Conservation (phyloP, 2,797 vertebrate species). For the Picus viridis region DNA sequence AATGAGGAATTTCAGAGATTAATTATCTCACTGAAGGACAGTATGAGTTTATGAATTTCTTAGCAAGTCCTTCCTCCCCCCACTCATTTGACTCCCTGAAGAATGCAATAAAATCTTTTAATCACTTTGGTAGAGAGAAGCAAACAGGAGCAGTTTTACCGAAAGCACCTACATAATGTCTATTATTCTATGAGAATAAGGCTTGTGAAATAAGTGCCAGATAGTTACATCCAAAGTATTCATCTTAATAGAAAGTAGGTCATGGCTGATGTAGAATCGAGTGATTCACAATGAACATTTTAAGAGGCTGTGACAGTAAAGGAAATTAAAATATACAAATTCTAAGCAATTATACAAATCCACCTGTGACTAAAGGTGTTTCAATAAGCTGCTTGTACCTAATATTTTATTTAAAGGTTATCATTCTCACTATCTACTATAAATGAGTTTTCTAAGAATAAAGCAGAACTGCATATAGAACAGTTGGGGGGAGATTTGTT, state of each 20-base stretch:
- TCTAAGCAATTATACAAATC: conserved; percentile 1
- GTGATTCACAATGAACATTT: conserved; percentile 15
- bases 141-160: conserved; percentile 3
- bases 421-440: neutral
- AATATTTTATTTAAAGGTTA: conserved; percentile 20
- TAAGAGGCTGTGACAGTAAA: neutral
- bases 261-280: neutral
- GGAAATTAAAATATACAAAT: conserved; percentile 20
- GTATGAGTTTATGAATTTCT: neutral
- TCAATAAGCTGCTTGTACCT: neutral
- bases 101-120: neutral
- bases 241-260: conserved; percentile 40
- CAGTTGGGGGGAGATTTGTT: neutral
- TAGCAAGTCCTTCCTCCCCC: neutral
- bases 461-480: neutral
- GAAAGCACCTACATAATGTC: neutral
- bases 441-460: conserved; percentile 14
- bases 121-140: neutral
- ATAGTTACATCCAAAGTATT: neutral
- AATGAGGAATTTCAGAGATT: neutral
- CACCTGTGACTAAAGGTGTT: neutral
- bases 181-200: conserved; percentile 2
- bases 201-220: neutral
- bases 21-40: neutral
- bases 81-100: neutral